These are phyloP conservation scores for Zaprionus obscuricornis DNA, from an alignment of 2,888 invertebrate species.

Conservation along the genomic window DNA sequence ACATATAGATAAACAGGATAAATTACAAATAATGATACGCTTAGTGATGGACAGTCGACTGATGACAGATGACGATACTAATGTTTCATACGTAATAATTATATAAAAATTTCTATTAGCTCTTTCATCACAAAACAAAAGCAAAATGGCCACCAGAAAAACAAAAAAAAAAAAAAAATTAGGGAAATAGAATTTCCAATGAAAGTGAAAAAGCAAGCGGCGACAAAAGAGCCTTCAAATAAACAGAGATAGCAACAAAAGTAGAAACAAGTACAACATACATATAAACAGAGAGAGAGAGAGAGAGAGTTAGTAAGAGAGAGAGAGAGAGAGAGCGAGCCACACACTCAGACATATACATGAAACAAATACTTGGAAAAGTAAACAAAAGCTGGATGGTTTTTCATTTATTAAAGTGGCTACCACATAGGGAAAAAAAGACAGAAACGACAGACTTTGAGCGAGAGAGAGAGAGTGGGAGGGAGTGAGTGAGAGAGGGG, in stretches of 20 bases:
- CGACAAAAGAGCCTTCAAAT: slow-evolving; percentile 39
- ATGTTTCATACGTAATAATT: slow-evolving; percentile 37
- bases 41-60: slow-evolving; percentile 16
- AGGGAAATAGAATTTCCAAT: slow-evolving; percentile 2
- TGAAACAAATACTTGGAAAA: slow-evolving; percentile 40
- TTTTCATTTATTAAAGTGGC: slow-evolving; percentile 78
- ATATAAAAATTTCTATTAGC: slow-evolving; percentile 39
- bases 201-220: slow-evolving; percentile 52
- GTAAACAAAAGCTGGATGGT: slow-evolving; percentile 61
- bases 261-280: not conserved
- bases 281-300: no score
- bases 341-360: no score
- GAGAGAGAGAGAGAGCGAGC: no score
- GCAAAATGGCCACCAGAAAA: no score
- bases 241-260: slow-evolving; percentile 11
- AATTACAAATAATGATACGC: slow-evolving; percentile 37
- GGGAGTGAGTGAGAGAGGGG: not conserved
- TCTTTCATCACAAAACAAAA: slow-evolving; percentile 16
- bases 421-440: slow-evolving; percentile 2
- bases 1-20: slow-evolving; percentile 17
- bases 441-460: no score
- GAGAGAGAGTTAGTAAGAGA: no score
- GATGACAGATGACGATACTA: no score
- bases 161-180: no score
- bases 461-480: slow-evolving; percentile 11